phyloP scores from a whole-genome alignment of 1,140 invertebrate genomes.

The Drosophila elegans region DNA sequence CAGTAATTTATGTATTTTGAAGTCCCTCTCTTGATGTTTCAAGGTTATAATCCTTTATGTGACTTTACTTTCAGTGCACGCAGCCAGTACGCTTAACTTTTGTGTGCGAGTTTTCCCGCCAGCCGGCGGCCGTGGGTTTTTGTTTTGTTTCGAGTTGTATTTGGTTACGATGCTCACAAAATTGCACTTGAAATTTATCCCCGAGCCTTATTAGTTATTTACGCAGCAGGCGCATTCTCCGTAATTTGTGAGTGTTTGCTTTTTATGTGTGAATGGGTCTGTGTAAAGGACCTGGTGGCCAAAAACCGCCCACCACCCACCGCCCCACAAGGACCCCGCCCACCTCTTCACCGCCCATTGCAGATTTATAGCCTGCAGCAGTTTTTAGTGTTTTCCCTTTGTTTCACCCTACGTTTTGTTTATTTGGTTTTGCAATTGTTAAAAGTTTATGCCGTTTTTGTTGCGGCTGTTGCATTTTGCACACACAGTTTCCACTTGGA shows the following conservation, averaged over 20 bases:
- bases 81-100: constrained; percentile 54
- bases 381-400: constrained; percentile 64
- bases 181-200: constrained; percentile 75
- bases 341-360: constrained; percentile 40
- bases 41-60: not conserved
- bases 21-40: not conserved
- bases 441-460: constrained; percentile 77
- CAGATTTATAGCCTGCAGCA: constrained; percentile 77
- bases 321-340: not conserved
- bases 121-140: constrained; percentile 34
- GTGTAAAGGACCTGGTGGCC: constrained; percentile 52
- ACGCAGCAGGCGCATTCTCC: constrained; percentile 57
- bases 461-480: constrained; percentile 75
- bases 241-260: constrained; percentile 39
- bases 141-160: constrained; percentile 49
- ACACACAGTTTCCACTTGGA: constrained; percentile 63
- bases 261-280: constrained; percentile 54
- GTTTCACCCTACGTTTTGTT: constrained; percentile 53
- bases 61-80: not conserved
- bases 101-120: constrained; percentile 36
- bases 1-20: too few relatives aligned
- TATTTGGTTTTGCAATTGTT: constrained; percentile 78
- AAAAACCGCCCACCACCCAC: constrained; percentile 17
- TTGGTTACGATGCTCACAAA: constrained; percentile 67
- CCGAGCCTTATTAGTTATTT: constrained; percentile 77